Base-by-base conservation (phyloP, 2,113 vertebrate species). In the Cricetomys ansorgei region DNA sequence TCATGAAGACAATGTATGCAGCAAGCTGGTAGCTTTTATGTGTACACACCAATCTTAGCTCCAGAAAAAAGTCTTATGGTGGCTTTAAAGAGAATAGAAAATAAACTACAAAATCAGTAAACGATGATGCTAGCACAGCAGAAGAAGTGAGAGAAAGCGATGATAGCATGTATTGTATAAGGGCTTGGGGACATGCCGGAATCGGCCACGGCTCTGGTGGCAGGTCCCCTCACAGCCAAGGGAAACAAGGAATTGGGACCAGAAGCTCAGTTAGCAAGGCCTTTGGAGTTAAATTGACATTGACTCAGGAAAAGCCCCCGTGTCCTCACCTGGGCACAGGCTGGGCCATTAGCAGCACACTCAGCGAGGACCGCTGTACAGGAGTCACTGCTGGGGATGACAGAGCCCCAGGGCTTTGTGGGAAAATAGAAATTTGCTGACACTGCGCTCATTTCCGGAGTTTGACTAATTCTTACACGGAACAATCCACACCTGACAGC, bases 311-410 rank as follows among this genome's bases (percentile, higher is more conserved):
- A 48, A 77, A 73, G n/a, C n/a, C n/a, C n/a, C n/a, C n/a, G n/a
- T n/a, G n/a, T n/a, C n/a, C n/a, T n/a, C n/a, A n/a, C n/a, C n/a
- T n/a, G n/a, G 59, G 37, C 9, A 1, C 13, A 9, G 17, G 5
- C 73, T 19, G 0, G 0, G 4, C 50, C 0, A 0, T 40, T n/a
- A 1, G 1, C 48, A 37, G 7, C 16, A 8, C 37, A 0, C 16
- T 40, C n/a, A 2, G 15, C 2, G 48, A 45, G 62, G 10, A 9
- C 11, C 43, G 62, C 43, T 43, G 40, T 80, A 0, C 9, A 5
- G 9, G 43, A 45, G 34, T 65, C 72, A 45, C 27, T 23, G 29
- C 75, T 53, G 9, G 31, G 34, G n/a, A 11, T 1, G 48, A 17
- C 86, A 73, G 53, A 57, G 29, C 19, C 31, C 59, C 9, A 0